Conservation (phyloP, 2,113 vertebrate species). For the Guaruba guarouba region DNA sequence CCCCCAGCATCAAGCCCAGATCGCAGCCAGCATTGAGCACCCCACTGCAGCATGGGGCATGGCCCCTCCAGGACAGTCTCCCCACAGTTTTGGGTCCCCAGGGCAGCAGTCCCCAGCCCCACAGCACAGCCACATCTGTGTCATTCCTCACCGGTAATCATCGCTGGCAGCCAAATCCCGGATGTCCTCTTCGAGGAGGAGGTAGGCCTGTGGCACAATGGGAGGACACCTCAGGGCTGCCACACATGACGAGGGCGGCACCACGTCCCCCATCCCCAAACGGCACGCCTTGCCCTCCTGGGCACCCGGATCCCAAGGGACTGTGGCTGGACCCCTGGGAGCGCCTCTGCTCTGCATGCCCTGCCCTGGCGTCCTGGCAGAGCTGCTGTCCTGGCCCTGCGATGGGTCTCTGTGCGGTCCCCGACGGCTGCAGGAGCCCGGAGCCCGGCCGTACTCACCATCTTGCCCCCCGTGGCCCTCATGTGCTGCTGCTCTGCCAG, state of each 20-base stretch:
- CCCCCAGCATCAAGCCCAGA: neutral
- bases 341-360: rapidly evolving
- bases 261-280: rapidly evolving
- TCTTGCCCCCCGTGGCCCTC: conserved; percentile 97
- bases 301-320: neutral
- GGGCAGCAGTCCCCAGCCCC: neutral
- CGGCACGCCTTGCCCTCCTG: neutral
- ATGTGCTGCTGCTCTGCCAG: conserved; percentile 95
- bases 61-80: rapidly evolving
- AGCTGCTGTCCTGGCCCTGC: neutral
- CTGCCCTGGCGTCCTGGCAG: neutral
- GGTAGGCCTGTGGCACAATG: conserved; percentile 83
- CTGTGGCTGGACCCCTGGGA: neutral
- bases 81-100: rapidly evolving
- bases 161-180: conserved; percentile 87
- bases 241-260: rapidly evolving
- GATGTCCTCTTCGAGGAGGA: conserved; percentile 93
- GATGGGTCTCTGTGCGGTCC: neutral
- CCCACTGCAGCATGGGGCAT: rapidly evolving
- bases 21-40: neutral
- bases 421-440: neutral
- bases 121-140: neutral
- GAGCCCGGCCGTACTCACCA: conserved; percentile 78
- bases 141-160: conserved; percentile 85
- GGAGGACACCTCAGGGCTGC: neutral